A percentile compares a stretch with the other conserved stretches of the same genome.
Evolutionary conservation across 2,113 vertebrate species (phyloP).

Genomic region (Actinemys pallida): DNA sequence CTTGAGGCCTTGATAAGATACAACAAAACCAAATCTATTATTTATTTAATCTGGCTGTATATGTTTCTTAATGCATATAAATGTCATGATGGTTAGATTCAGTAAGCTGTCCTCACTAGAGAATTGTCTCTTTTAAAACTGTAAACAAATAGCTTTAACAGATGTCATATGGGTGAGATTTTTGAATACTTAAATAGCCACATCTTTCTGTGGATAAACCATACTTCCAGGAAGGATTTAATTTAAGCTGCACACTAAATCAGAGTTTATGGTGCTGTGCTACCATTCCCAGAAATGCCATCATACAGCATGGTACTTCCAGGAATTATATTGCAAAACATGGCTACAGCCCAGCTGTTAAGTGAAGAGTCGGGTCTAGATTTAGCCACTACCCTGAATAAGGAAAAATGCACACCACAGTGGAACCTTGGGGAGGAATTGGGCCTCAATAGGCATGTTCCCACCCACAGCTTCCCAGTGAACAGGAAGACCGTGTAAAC

Average conservation of each 20-base stretch:
- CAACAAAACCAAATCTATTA: background rate
- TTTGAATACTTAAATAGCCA: background rate
- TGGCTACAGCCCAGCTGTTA: background rate
- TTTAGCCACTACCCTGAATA: background rate
- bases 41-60: conserved; percentile 3
- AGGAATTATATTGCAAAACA: conserved; percentile 45
- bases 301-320: conserved; percentile 22
- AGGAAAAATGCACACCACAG: background rate
- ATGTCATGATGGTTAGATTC: background rate
- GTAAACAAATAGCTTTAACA: conserved; percentile 30
- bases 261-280: background rate
- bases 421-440: background rate
- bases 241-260: conserved; percentile 45
- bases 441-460: background rate
- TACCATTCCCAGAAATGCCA: conserved; percentile 53
- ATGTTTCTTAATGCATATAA: background rate
- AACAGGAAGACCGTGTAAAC: fast-evolving
- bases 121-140: conserved; percentile 5
- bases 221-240: conserved; percentile 56
- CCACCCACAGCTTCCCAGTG: background rate
- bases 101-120: background rate
- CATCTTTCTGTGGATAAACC: background rate
- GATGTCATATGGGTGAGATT: background rate
- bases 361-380: background rate
- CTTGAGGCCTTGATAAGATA: background rate